Evolutionary conservation across 2,888 invertebrate genomes (phyloP).

Genomic region (Mythimna loreyi): DNA sequence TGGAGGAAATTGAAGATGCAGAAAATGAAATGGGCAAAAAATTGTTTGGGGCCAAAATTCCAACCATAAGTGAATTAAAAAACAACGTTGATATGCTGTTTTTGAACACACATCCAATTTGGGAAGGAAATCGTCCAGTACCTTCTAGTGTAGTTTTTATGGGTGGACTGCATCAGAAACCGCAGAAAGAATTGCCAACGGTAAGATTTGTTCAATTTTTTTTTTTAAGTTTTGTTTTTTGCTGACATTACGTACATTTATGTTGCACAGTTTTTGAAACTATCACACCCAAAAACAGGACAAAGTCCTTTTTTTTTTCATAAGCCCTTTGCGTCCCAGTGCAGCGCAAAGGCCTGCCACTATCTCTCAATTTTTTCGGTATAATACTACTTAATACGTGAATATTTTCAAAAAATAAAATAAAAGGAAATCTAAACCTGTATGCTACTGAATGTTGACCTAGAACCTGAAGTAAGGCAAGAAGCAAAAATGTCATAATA

Average conservation of each 20-base stretch:
- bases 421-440: too few relatives aligned
- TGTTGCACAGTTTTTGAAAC: too few relatives aligned
- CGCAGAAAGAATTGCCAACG: constrained; percentile 31
- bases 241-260: not conserved
- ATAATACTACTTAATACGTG: too few relatives aligned
- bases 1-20: constrained; percentile 39
- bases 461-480: too few relatives aligned
- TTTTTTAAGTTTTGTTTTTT: not conserved
- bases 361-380: too few relatives aligned
- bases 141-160: constrained; percentile 79
- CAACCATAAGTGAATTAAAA: constrained; percentile 59
- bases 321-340: too few relatives aligned
- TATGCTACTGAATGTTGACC: too few relatives aligned
- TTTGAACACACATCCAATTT: constrained; percentile 79
- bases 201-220: constrained; percentile 13
- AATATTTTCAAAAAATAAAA: too few relatives aligned
- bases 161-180: constrained; percentile 69
- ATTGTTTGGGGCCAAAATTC: constrained; percentile 67
- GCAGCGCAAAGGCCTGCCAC: too few relatives aligned
- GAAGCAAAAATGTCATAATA: too few relatives aligned
- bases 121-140: constrained; percentile 75
- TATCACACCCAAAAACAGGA: too few relatives aligned
- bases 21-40: constrained; percentile 55
- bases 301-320: too few relatives aligned
- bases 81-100: constrained; percentile 79